Evolutionary conservation across 2,797 vertebrate species (phyloP).

Genomic region (Typhlichthys subterraneus): DNA sequence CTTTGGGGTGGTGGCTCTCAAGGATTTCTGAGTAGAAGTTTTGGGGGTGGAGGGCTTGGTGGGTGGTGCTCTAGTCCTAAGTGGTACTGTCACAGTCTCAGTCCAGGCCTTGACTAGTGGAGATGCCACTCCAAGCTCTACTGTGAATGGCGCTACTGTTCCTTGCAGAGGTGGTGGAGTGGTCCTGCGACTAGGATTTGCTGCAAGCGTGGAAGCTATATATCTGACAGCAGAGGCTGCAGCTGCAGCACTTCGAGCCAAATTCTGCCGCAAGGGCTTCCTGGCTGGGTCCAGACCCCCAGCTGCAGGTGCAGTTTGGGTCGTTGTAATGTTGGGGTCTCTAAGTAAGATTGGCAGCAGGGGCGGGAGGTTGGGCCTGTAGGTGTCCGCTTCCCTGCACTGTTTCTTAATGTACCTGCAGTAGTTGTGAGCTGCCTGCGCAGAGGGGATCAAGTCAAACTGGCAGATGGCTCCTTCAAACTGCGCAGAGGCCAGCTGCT

Average conservation of each 20-base stretch:
- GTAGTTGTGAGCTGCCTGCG: conserved; percentile 94
- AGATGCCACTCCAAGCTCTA: conserved; percentile 50
- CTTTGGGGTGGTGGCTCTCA: conserved; percentile 56
- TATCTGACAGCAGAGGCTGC: conserved; percentile 72
- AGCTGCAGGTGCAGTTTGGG: conserved; percentile 54
- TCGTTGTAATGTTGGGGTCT: conserved; percentile 70
- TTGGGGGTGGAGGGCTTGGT: conserved; percentile 22
- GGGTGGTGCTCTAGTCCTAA: conserved; percentile 56
- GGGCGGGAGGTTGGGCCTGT: conserved; percentile 84
- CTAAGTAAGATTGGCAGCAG: conserved; percentile 80
- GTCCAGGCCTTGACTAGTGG: conserved; percentile 52
- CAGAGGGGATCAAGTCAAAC: conserved; percentile 92
- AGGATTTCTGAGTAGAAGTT: neutral
- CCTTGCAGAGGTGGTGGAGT: conserved; percentile 38
- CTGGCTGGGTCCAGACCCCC: conserved; percentile 45
- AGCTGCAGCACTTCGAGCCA: conserved; percentile 67
- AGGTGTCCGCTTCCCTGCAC: conserved; percentile 91
- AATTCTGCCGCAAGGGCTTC: conserved; percentile 66
- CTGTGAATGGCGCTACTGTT: conserved; percentile 54
- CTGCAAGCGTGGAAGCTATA: conserved; percentile 54
- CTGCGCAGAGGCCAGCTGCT: conserved; percentile 77
- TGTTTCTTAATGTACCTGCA: conserved; percentile 96
- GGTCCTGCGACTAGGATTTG: conserved; percentile 49
- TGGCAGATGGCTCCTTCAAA: conserved; percentile 98
- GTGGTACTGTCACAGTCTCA: conserved; percentile 68